Conservation (phyloP, 2,888 invertebrate genomes). For the Sylvicola fuscatus region DNA sequence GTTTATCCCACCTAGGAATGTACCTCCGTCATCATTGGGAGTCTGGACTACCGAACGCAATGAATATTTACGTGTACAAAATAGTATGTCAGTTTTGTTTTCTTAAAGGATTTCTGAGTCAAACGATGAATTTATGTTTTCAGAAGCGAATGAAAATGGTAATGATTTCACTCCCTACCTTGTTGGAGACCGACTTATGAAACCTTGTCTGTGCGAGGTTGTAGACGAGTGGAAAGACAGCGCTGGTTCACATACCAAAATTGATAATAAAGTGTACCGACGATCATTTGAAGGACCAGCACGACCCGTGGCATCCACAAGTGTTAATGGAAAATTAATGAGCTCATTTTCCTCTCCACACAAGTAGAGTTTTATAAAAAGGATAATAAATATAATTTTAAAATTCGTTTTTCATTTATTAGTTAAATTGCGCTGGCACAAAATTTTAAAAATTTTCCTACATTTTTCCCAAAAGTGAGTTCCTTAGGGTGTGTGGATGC, state of each 20-base stretch:
- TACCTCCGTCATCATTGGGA: slow-evolving; percentile 3
- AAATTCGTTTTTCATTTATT: too few relatives aligned
- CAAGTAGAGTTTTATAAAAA: not conserved
- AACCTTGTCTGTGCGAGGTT: slow-evolving; percentile 19
- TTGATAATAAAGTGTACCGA: not conserved
- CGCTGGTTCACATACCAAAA: slow-evolving; percentile 1
- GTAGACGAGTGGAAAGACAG: too few relatives aligned
- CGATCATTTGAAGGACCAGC: not conserved
- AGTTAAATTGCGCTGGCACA: too few relatives aligned
- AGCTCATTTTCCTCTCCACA: slow-evolving; percentile 8
- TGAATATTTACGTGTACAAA: too few relatives aligned
- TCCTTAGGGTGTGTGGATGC: slow-evolving; percentile 21
- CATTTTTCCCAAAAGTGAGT: slow-evolving; percentile 9
- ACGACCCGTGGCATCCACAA: not conserved
- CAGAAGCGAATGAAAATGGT: not conserved
- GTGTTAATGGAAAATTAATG: slow-evolving; percentile 20
- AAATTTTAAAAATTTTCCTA: too few relatives aligned
- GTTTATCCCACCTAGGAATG: slow-evolving; percentile 15
- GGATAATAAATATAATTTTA: too few relatives aligned
- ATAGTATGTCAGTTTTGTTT: too few relatives aligned
- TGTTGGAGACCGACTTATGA: slow-evolving; percentile 24
- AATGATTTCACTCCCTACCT: slow-evolving; percentile 2
- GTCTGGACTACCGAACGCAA: slow-evolving; percentile 20
- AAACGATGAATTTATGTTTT: too few relatives aligned
- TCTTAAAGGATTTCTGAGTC: too few relatives aligned